phyloP scores from a whole-genome alignment of 2,888 invertebrate species.

The Drosophila niveifrons region DNA sequence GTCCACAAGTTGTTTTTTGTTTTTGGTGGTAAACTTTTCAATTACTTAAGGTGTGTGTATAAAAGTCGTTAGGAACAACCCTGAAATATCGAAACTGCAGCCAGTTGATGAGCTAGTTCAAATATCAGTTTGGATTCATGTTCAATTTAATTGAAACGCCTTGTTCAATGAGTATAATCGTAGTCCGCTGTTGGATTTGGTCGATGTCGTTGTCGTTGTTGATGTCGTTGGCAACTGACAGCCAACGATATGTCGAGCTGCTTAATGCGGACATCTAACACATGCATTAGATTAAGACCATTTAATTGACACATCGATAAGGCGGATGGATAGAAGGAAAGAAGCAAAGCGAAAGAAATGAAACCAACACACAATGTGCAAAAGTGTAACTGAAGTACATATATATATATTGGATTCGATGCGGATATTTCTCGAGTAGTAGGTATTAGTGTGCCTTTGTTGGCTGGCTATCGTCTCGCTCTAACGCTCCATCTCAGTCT shows the following conservation, averaged over 20 bases:
- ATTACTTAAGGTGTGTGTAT: constrained; percentile 1
- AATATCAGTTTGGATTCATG: constrained; percentile 2
- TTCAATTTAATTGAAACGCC: constrained; percentile 20
- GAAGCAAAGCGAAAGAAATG: constrained; percentile 21
- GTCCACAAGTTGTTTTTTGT: neutral
- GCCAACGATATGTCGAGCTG: constrained; percentile 45
- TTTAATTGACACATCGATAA: constrained; percentile 76
- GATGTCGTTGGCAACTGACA: constrained; percentile 38
- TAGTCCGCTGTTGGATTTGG: constrained; percentile 8
- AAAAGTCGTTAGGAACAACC: neutral
- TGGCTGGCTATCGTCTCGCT: constrained; percentile 37
- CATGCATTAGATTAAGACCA: constrained; percentile 69
- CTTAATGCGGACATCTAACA: constrained; percentile 58
- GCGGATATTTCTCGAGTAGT: constrained; percentile 19
- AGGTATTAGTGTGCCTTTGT: constrained; percentile 37
- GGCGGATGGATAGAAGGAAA: constrained; percentile 25
- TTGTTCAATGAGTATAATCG: constrained; percentile 14
- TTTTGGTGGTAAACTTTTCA: constrained; percentile 5
- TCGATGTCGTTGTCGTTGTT: constrained; percentile 16
- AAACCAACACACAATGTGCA: constrained; percentile 24
- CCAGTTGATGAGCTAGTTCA: neutral
- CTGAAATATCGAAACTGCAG: neutral
- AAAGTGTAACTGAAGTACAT: neutral
- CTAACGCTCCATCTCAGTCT: constrained; percentile 24
- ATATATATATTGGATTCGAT: constrained; percentile 7